Evolutionary conservation across 2,113 vertebrate genomes (phyloP).

Genomic region (Hyla sarda): DNA sequence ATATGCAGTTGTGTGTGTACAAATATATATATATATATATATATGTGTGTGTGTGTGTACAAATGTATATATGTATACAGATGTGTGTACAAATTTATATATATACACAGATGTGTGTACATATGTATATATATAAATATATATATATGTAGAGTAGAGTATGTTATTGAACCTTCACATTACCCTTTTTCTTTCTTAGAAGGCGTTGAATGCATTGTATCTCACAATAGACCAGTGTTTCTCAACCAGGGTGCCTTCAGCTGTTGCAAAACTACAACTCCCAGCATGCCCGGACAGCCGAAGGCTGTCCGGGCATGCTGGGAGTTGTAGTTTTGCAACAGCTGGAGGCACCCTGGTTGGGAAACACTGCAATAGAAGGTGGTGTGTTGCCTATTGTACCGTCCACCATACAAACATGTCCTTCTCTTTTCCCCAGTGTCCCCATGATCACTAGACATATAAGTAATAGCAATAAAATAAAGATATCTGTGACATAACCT

Average conservation of each 20-base stretch:
- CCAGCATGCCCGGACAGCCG: no score
- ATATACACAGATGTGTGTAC: neutral
- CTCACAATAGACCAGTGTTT: no score
- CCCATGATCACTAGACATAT: neutral
- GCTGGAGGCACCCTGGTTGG: no score
- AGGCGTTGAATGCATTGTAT: conserved; percentile 77
- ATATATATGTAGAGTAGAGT: no score
- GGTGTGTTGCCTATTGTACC: conserved; percentile 78
- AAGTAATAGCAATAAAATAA: neutral
- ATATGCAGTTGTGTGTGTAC: no score
- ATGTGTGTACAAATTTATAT: neutral
- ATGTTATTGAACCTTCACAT: neutral
- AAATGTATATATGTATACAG: neutral
- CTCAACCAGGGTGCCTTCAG: no score
- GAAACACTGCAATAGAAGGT: no score
- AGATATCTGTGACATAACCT: neutral
- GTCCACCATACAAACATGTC: conserved; percentile 81
- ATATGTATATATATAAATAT: no score
- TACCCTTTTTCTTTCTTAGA: conserved; percentile 61
- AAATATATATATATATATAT: no score
- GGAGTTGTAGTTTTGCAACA: no score
- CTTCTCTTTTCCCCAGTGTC: conserved; percentile 80
- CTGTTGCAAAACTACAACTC: no score
- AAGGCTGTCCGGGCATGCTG: no score
- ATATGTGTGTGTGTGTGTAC: neutral